Evolutionary conservation across 2,797 vertebrate genomes (phyloP), one percentile per base, ranked within the genome.

Genomic region (Propithecus perrieri): DNA sequence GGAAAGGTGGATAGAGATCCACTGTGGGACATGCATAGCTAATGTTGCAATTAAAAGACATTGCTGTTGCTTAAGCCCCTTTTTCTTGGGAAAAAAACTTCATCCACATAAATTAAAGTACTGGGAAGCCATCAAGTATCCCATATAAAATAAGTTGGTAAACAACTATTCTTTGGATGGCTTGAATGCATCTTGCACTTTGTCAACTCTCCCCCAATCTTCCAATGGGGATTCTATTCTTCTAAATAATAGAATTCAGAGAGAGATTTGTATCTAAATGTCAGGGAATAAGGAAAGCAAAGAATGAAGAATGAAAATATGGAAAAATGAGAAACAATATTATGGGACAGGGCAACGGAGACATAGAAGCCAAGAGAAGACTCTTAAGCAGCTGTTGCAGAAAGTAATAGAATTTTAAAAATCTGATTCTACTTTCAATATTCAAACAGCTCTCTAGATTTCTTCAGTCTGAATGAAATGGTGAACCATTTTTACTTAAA

Each of bases 241-340:
- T 85, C 13, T 94, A 74, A 91, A 53, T 85, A 80, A 38, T 53
- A 79, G 28, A 96, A 92, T 74, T 72, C n/a, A 94, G 14, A 43
- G 2, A 76, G 28, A 0, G 5, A 26, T 91, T 79, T 95, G 7
- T 75, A 63, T n/a, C 12, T 72, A 67, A 85, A n/a, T 72, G 20
- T 41, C 43, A 78, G n/a, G 4, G 30, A 89, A 86, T 63, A n/a
- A 26, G 22, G 26, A 91, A 57, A 15, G 4, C 14, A 84, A 84
- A 74, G 5, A 26, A 63, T 87, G 17, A 85, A 74, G 15, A 67
- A 72, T 20, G 48, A 18, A 84, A 80, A 33, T 78, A 76, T 57
- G 11, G 38, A 26, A 71, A 63, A 67, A 57, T 46, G 41, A 41
- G 59, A 74, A 85, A 63, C 12, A 43, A 1, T 53, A 75, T 30